These are phyloP conservation scores for Trichogramma pretiosum DNA, from an alignment of 1,140 invertebrate genomes.

Conservation along the genomic window DNA sequence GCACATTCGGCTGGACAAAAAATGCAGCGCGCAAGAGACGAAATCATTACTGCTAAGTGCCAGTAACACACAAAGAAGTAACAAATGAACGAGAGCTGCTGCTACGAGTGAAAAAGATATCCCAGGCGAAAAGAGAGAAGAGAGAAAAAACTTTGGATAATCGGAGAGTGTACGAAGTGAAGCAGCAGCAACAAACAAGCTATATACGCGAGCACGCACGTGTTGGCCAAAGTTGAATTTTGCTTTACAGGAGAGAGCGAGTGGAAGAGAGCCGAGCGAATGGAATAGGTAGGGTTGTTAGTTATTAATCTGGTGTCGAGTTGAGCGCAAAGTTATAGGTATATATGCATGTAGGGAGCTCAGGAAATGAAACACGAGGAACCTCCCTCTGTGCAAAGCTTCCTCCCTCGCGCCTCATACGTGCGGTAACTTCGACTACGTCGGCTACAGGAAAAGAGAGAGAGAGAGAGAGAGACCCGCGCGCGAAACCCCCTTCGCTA, in stretches of 20 bases:
- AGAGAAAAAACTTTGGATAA: background rate
- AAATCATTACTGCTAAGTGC: no score
- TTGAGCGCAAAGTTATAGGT: constrained; percentile 49
- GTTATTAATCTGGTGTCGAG: constrained; percentile 49
- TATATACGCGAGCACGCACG: background rate
- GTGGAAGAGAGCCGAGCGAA: constrained; percentile 28
- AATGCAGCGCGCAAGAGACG: no score
- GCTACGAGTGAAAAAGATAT: constrained; percentile 4
- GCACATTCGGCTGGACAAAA: no score
- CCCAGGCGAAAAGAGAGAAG: background rate
- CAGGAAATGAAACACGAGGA: constrained; percentile 49
- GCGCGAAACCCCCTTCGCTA: constrained; percentile 6
- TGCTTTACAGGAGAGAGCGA: background rate
- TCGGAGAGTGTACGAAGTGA: background rate
- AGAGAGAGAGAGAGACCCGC: background rate
- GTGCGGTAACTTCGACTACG: no score
- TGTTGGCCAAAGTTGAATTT: no score
- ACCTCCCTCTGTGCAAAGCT: constrained; percentile 32
- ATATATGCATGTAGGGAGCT: no score
- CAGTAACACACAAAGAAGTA: no score
- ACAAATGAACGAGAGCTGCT: no score
- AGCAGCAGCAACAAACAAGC: background rate
- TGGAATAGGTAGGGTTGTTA: constrained; percentile 42
- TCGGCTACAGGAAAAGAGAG: background rate
- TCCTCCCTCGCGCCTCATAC: constrained; percentile 8